phyloP scores from a whole-genome alignment of 2,113 vertebrate species.

The Nanorana parkeri region DNA sequence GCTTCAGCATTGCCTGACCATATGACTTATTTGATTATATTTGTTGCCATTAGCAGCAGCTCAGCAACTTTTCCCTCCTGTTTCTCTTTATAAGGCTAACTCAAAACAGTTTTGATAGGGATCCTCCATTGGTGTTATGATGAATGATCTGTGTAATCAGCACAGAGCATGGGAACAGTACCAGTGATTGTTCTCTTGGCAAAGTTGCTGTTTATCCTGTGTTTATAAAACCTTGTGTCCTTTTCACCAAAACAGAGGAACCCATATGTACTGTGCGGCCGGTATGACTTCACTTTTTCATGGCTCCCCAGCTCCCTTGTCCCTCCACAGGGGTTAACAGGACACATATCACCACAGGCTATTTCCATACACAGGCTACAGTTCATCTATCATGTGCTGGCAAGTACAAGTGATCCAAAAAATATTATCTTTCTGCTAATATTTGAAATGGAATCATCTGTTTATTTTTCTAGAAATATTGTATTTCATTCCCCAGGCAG shows the following conservation, averaged over 20 bases:
- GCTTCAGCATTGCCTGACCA: no score
- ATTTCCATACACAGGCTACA: slow-evolving; percentile 5
- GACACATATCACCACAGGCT: neutral
- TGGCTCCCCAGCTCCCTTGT: neutral
- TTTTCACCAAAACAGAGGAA: neutral
- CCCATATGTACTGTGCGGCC: neutral
- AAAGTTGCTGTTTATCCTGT: neutral
- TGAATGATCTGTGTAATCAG: neutral
- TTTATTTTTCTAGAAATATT: slow-evolving; percentile 24
- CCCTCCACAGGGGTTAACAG: neutral
- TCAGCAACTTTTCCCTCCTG: no score
- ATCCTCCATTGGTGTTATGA: no score
- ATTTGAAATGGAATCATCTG: slow-evolving; percentile 22
- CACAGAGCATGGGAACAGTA: neutral
- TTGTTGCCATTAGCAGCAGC: no score
- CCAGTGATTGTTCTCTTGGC: neutral
- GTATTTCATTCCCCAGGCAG: neutral
- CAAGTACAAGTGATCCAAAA: neutral
- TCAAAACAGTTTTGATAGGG: no score
- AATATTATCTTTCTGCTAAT: slow-evolving; percentile 33
- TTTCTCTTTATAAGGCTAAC: no score
- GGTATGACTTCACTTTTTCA: neutral
- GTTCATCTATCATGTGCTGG: neutral
- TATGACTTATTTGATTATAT: no score
- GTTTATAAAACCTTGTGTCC: neutral